Conservation (phyloP, 2,113 vertebrate genomes). For the Chiloscyllium plagiosum region DNA sequence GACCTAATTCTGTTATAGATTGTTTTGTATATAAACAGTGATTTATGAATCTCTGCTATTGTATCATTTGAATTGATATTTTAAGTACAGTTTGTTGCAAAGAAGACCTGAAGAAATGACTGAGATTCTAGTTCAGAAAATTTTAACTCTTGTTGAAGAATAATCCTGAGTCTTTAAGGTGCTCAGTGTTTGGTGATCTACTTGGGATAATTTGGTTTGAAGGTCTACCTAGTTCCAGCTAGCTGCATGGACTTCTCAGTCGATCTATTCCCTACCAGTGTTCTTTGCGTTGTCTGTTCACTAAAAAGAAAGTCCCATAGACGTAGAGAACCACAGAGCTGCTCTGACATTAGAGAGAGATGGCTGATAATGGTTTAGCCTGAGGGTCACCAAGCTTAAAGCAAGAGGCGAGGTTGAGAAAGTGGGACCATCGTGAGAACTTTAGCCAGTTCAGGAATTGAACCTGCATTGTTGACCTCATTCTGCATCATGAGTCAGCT, state of each 20-base stretch:
- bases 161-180: neutral
- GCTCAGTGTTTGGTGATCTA: neutral
- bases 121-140: neutral
- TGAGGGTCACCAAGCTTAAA: too few relatives aligned
- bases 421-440: too few relatives aligned
- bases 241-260: neutral
- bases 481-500: too few relatives aligned
- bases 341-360: too few relatives aligned
- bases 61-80: neutral
- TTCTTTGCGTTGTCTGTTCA: neutral
- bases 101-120: neutral
- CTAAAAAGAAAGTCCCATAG: too few relatives aligned
- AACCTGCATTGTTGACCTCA: too few relatives aligned
- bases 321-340: too few relatives aligned
- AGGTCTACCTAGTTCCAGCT: neutral
- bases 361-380: too few relatives aligned
- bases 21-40: neutral
- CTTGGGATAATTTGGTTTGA: neutral
- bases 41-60: neutral
- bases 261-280: neutral
- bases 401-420: too few relatives aligned
- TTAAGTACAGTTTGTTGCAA: neutral
- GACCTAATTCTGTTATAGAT: neutral
- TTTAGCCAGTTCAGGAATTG: too few relatives aligned
- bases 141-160: neutral